Evolutionary conservation across 1,140 invertebrate species (phyloP).

Genomic region (Tetramorium simillimum): DNA sequence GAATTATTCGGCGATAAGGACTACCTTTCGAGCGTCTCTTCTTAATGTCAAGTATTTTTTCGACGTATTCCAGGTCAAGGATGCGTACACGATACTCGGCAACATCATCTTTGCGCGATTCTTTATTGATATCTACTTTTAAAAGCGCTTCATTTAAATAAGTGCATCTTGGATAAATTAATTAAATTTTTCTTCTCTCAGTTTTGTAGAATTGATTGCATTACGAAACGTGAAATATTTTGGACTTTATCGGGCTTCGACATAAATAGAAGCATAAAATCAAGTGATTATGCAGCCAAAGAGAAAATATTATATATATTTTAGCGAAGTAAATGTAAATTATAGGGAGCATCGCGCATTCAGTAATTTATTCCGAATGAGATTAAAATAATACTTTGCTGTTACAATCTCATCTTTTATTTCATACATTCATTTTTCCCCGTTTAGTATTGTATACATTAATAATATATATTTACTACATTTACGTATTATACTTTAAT

Average conservation of each 20-base stretch:
- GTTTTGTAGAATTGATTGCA: background rate
- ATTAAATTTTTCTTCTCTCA: constrained; percentile 4
- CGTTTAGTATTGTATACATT: background rate
- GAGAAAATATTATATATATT: constrained; percentile 9
- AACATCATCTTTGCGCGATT: background rate
- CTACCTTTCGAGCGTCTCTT: background rate
- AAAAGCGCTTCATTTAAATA: background rate
- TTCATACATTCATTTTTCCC: background rate
- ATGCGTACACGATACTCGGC: background rate
- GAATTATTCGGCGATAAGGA: constrained; percentile 28
- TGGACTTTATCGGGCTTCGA: background rate
- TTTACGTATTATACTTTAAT: background rate
- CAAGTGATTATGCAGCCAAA: background rate
- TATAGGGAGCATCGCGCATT: background rate
- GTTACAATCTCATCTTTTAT: background rate
- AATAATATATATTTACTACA: background rate
- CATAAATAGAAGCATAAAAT: background rate
- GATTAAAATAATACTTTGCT: background rate
- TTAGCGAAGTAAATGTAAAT: background rate
- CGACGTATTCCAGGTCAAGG: background rate
- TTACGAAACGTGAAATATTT: background rate
- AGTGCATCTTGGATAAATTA: background rate
- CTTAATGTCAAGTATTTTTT: constrained; percentile 26
- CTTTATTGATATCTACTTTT: background rate
- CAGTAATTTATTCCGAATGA: background rate